Conservation (phyloP, 2,113 vertebrate species). For the Neotoma lepida region DNA sequence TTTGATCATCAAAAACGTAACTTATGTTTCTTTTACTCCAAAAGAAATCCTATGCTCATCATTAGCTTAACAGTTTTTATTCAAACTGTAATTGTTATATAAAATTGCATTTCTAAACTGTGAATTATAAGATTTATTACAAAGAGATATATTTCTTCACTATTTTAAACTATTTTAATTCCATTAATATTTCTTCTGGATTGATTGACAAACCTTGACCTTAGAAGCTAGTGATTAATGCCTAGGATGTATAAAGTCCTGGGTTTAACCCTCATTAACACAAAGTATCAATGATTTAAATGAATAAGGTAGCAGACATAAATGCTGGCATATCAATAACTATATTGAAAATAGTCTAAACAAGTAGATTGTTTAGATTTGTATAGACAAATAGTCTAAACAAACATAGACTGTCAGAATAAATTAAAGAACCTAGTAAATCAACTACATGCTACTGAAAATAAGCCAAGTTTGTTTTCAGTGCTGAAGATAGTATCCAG, state of each 20-base stretch:
- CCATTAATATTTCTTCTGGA: background rate
- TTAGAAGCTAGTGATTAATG: constrained; percentile 8
- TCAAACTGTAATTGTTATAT: background rate
- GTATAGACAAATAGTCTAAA: background rate
- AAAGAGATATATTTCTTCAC: background rate
- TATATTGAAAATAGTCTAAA: background rate
- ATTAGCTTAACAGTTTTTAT: background rate
- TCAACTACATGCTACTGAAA: background rate
- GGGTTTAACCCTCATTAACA: background rate
- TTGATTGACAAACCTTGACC: background rate
- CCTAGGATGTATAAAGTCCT: background rate
- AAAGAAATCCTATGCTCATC: background rate
- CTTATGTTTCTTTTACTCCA: background rate
- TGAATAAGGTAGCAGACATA: background rate
- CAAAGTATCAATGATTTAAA: background rate
- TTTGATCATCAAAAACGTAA: background rate
- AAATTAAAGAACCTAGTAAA: background rate
- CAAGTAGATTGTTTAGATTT: too few species aligned
- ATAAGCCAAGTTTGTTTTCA: background rate
- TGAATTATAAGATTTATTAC: background rate
- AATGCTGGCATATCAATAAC: background rate
- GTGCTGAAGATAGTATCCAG: background rate
- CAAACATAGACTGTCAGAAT: background rate
- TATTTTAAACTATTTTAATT: constrained; percentile 1
- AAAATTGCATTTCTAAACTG: background rate